Conservation (phyloP, 2,797 vertebrate genomes). For the Helostoma temminkii region DNA sequence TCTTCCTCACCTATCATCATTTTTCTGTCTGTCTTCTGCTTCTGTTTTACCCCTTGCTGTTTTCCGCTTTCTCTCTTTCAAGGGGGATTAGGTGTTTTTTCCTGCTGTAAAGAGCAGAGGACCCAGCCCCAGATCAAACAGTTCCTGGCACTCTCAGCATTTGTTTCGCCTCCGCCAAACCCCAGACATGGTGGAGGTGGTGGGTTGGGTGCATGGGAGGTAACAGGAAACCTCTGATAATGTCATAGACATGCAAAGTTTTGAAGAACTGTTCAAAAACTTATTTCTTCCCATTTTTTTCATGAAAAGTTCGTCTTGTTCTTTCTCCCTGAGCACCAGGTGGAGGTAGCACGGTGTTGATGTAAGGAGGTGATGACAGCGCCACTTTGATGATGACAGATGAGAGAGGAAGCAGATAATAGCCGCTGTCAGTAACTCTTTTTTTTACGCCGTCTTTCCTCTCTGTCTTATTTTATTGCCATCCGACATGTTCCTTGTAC, state of each 20-base stretch:
- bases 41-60: constrained; percentile 11
- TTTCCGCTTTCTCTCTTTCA: constrained; percentile 26
- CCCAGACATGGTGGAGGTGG: neutral
- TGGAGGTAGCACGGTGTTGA: constrained; percentile 37
- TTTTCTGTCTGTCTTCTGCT: neutral
- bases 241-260: constrained; percentile 1
- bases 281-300: neutral
- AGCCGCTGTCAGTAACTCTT: constrained; percentile 57
- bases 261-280: neutral
- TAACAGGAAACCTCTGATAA: constrained; percentile 1
- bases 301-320: constrained; percentile 4
- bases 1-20: constrained; percentile 18
- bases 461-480: constrained; percentile 39
- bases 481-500: constrained; percentile 38
- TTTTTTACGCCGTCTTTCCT: constrained; percentile 18
- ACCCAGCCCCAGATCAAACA: constrained; percentile 20
- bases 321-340: constrained; percentile 29
- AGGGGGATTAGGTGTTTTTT: constrained; percentile 36
- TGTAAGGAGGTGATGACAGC: constrained; percentile 57
- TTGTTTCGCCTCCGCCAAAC: constrained; percentile 9
- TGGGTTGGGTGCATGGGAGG: neutral
- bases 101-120: constrained; percentile 24
- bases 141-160: neutral
- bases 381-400: constrained; percentile 64
- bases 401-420: constrained; percentile 61